These are phyloP conservation scores for Apis dorsata DNA, from an alignment of 1,140 invertebrate species.

Conservation along the genomic window DNA sequence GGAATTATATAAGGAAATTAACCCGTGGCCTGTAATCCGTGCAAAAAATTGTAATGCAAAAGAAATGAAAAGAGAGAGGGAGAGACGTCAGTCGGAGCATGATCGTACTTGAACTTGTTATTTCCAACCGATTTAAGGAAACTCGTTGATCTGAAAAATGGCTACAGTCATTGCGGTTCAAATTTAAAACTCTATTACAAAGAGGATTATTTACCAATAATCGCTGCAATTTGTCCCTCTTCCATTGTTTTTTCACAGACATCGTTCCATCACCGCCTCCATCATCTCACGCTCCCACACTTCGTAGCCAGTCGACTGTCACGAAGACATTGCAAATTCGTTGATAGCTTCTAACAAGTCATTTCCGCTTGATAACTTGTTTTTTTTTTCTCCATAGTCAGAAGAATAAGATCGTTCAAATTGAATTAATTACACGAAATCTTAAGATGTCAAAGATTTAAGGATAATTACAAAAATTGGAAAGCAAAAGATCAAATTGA, in stretches of 20 bases:
- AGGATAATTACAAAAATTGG: background rate
- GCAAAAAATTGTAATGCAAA: too few relatives aligned
- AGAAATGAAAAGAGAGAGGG: background rate
- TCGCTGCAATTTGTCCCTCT: constrained; percentile 65
- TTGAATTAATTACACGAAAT: background rate
- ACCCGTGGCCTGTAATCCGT: too few relatives aligned
- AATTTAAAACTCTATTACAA: constrained; percentile 67
- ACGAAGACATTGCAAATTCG: constrained; percentile 64
- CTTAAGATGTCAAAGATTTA: background rate
- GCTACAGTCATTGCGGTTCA: constrained; percentile 69
- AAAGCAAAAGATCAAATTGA: too few relatives aligned
- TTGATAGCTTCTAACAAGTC: constrained; percentile 42
- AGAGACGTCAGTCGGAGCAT: background rate
- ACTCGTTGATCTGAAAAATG: constrained; percentile 69
- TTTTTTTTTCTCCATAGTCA: background rate
- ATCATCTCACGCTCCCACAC: constrained; percentile 74
- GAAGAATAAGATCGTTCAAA: background rate
- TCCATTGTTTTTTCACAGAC: constrained; percentile 51
- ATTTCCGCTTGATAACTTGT: constrained; percentile 52
- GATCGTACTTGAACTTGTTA: background rate
- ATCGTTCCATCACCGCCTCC: constrained; percentile 50
- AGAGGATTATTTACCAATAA: constrained; percentile 66
- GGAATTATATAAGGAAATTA: too few relatives aligned
- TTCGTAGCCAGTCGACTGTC: constrained; percentile 69
- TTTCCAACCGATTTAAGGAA: constrained; percentile 25